Conservation (phyloP, 2,113 vertebrate genomes). For the Opisthocomus hoazin region DNA sequence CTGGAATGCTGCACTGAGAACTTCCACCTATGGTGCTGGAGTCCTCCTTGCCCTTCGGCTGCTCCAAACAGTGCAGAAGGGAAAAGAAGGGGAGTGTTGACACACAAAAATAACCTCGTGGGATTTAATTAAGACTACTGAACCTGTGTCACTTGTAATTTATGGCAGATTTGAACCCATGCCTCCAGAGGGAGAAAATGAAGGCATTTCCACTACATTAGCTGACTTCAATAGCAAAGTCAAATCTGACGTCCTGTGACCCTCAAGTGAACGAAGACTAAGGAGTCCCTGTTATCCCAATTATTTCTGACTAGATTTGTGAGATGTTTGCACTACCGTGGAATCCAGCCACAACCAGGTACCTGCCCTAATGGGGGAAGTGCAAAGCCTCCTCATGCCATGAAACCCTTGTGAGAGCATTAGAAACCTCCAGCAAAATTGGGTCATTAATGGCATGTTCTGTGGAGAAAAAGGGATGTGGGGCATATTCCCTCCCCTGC, state of each 20-base stretch:
- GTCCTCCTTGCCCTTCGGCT: constrained; percentile 15
- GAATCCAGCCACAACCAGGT: neutral
- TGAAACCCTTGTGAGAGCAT: neutral
- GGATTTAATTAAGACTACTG: constrained; percentile 42
- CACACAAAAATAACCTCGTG: constrained; percentile 6
- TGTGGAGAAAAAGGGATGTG: neutral
- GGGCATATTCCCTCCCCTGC: neutral
- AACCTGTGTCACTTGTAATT: constrained; percentile 26
- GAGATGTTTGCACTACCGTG: constrained; percentile 14
- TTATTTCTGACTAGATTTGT: constrained; percentile 45
- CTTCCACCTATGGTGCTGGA: neutral
- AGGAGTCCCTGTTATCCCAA: neutral
- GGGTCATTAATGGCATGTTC: neutral
- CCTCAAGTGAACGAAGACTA: constrained; percentile 1
- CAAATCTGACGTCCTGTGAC: neutral
- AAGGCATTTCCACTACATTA: constrained; percentile 25
- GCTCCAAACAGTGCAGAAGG: neutral
- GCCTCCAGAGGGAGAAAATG: constrained; percentile 35
- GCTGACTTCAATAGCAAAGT: constrained; percentile 27
- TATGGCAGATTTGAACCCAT: neutral
- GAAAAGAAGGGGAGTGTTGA: constrained; percentile 44
- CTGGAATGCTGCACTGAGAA: neutral
- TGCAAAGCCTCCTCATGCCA: neutral
- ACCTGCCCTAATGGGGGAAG: neutral
- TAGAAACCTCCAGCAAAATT: neutral